phyloP scores from a whole-genome alignment of 2,888 invertebrate genomes.

The Nephrotoma appendiculata region DNA sequence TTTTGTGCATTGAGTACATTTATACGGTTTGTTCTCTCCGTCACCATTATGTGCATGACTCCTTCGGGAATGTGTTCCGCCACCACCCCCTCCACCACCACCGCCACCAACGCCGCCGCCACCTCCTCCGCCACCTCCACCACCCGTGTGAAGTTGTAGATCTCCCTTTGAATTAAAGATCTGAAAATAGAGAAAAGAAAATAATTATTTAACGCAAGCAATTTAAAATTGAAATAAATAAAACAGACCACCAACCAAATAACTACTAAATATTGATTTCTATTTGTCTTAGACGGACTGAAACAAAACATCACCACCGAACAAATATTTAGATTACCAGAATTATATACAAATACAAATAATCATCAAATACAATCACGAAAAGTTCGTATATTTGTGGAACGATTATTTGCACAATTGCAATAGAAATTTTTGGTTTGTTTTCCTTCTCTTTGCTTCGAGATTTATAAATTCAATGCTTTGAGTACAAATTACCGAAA shows the following conservation, averaged over 20 bases:
- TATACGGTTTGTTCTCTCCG: constrained; percentile 98
- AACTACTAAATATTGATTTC: not conserved
- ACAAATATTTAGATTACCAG: not conserved
- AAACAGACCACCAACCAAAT: not conserved
- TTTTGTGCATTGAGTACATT: constrained; percentile 97
- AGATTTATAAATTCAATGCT: not conserved
- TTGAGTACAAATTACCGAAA: not conserved
- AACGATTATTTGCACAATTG: not conserved
- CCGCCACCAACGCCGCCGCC: constrained; percentile 15
- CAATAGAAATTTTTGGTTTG: not conserved
- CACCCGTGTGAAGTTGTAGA: constrained; percentile 81
- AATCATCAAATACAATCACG: not conserved
- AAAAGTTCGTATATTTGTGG: not conserved
- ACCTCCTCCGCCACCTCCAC: constrained; percentile 33
- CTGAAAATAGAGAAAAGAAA: constrained; percentile 46
- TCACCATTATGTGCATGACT: constrained; percentile 42
- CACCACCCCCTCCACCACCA: constrained; percentile 17
- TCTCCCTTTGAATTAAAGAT: constrained; percentile 96
- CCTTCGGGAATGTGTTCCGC: not conserved
- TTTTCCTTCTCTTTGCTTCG: not conserved
- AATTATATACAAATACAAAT: not conserved
- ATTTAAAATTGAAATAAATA: not conserved
- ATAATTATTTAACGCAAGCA: not conserved
- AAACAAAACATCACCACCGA: not conserved
- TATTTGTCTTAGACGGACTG: not conserved